Conservation (phyloP, 2,888 invertebrate genomes). For the Idaea dimidiata region DNA sequence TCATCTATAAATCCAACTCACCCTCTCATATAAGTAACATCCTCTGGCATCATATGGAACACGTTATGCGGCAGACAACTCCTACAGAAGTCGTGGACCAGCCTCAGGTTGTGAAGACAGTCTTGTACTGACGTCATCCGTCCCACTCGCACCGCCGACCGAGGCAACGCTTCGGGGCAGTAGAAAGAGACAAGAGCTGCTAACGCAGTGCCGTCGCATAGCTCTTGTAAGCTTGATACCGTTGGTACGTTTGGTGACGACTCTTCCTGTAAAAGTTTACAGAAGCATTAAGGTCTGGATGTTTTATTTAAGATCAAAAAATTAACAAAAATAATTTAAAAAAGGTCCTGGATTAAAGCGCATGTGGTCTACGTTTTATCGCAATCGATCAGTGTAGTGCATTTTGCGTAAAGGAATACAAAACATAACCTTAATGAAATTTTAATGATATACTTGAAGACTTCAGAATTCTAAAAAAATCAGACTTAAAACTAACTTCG, state of each 20-base stretch:
- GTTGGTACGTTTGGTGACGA: constrained; percentile 82
- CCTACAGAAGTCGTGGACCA: constrained; percentile 93
- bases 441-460: too few species aligned
- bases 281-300: background rate
- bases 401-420: too few species aligned
- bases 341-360: too few species aligned
- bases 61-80: constrained; percentile 92
- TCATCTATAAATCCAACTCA: constrained; percentile 51
- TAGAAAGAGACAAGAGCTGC: constrained; percentile 94
- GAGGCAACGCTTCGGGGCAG: constrained; percentile 81
- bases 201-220: constrained; percentile 94
- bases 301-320: too few species aligned
- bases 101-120: constrained; percentile 93
- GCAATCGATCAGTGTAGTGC: too few species aligned
- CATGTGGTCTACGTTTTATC: too few species aligned
- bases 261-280: constrained; percentile 74
- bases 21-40: constrained; percentile 96
- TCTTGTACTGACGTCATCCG: constrained; percentile 91
- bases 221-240: constrained; percentile 90
- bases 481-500: too few species aligned
- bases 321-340: too few species aligned
- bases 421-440: too few species aligned
- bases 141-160: constrained; percentile 77
- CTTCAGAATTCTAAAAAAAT: too few species aligned
- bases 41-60: constrained; percentile 97